Base-by-base conservation (phyloP, 1,140 invertebrate genomes). In the Battus philenor region DNA sequence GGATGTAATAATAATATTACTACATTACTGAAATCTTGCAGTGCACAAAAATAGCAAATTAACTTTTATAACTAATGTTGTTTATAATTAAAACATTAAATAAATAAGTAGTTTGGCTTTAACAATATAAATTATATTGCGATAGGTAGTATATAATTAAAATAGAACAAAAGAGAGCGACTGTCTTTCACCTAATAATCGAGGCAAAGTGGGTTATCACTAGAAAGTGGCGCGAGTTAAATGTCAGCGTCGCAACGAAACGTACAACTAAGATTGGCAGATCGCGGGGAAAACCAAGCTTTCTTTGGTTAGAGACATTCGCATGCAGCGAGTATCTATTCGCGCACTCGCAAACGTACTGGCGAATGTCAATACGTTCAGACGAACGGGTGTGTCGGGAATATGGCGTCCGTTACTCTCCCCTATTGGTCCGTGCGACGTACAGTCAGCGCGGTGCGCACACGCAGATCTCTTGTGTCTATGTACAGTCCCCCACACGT, bases 151-250 rank as follows among this genome's bases (percentile, higher is more conserved):
- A n/a, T n/a, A n/a, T n/a, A n/a, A n/a, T n/a, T n/a, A n/a, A n/a
- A n/a, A n/a, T n/a, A n/a, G n/a, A n/a, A n/a, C n/a, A n/a, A n/a
- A n/a, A n/a, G n/a, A n/a, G n/a, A n/a, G n/a, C n/a, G n/a, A n/a
- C n/a, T n/a, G n/a, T n/a, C n/a, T n/a, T n/a, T n/a, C n/a, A n/a
- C n/a, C n/a, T n/a, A n/a, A n/a, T n/a, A n/a, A n/a, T n/a, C n/a
- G n/a, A n/a, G 9, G 33, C 33, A 39, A 39, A 39, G 36, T 39
- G 12, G 36, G 36, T 39, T 39, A 39, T 24, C 20, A 26, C 13
- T 11, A 26, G 36, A 39, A 39, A 39, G 36, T 26, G 1, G 7
- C 20, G 12, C 1, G 6, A n/a, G 7, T 10, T 39, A 39, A 39
- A 39, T 39, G 36, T 39, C 36, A 39, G 18, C 10, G 33, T 22